Base-by-base conservation (phyloP, 2,113 vertebrate species). In the Brienomyrus longianalis region DNA sequence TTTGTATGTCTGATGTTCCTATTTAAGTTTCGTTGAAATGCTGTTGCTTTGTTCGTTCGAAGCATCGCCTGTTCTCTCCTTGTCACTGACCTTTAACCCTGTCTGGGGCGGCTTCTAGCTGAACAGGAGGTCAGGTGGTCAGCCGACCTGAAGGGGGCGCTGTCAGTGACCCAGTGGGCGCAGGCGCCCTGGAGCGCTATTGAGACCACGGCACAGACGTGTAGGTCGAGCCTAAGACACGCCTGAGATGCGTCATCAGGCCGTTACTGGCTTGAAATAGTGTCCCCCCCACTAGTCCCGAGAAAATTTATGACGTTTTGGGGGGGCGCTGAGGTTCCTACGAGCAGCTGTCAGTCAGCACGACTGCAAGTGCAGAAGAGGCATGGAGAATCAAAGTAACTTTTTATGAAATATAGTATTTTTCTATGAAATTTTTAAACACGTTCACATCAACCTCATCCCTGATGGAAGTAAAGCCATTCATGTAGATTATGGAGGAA, bases 1-100 rank as follows among this genome's bases (percentile, higher is more conserved):
- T 95, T 94, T 92, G 48, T 94, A 91, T 87, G 96, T 95, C 96
- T 96, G 96, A 96, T 91, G 96, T 96, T 97, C 91, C 96, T 97
- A 97, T 97, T 97, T 97, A 96, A 96, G 91, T 92, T 92, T 96
- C 11, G 3, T 88, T 85, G 17, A 54, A 77, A 52, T 80, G 19
- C 19, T 27, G 74, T 96, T 35, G 45, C n/a, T 95, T 94, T 94
- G 94, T 93, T 93, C 31, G 93, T 95, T 94, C 94, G 94, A 95
- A 21, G 39, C 56, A 13, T 47, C 43, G 45, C 21, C 90, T 96
- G 96, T 95, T 97, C 95, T 94, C 94, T 95, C 96, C 96, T 96
- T 96, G 95, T 95, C 96, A 95, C 92, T 93, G 95, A 13, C n/a
- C 62, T 70, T 31, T 70, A 27, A 70, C 62, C n/a, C 62, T 6